These are phyloP conservation scores for Cremastobaeus sp. DNA, from an alignment of 2,888 invertebrate genomes.

Conservation along the genomic window DNA sequence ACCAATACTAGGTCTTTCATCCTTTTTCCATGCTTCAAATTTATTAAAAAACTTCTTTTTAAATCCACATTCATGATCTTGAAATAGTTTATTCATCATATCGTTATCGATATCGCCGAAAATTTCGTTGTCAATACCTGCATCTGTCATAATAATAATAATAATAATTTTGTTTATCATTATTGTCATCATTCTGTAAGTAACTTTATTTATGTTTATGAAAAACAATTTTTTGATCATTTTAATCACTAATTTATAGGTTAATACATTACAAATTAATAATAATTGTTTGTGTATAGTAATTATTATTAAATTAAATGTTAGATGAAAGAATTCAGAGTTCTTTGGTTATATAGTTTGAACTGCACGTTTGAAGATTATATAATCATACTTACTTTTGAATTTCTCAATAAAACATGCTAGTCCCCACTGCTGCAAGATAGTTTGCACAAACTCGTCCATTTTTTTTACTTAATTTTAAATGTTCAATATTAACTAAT, in stretches of 20 bases:
- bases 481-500: too few relatives aligned
- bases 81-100: conserved; percentile 31
- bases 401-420: neutral
- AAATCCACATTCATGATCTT: conserved; percentile 30
- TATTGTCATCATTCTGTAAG: neutral
- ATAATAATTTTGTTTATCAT: too few relatives aligned
- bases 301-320: neutral
- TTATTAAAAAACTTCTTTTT: conserved; percentile 32
- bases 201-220: neutral
- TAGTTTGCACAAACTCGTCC: too few relatives aligned
- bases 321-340: neutral
- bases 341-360: neutral
- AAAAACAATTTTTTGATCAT: too few relatives aligned
- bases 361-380: neutral
- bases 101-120: conserved; percentile 34
- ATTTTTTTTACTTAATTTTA: too few relatives aligned
- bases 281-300: too few relatives aligned
- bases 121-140: conserved; percentile 37
- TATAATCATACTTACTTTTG: neutral
- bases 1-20: neutral
- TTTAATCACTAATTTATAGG: too few relatives aligned
- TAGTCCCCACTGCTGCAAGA: neutral
- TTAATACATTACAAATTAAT: too few relatives aligned
- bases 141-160: conserved; percentile 15
- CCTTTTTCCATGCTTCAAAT: conserved; percentile 33